Percentiles rank a stretch among this genome's conserved stretches.
These are phyloP conservation scores for Drosophila prolongata DNA, from an alignment of 2,888 invertebrate genomes.

Conservation along the genomic window DNA sequence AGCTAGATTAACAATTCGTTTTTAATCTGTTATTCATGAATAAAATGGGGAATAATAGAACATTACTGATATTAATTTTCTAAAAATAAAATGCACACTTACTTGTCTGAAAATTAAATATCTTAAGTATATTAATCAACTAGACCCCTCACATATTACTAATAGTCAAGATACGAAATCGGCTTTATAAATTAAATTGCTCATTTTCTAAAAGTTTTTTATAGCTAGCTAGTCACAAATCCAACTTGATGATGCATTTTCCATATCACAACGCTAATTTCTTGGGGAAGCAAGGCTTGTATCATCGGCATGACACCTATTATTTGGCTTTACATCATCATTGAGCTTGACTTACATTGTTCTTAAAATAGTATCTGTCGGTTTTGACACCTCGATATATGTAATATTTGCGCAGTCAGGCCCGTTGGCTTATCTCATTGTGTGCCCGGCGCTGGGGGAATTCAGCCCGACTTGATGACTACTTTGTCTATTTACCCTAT, in stretches of 20 bases:
- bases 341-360: constrained; percentile 22
- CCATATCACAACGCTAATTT: constrained; percentile 10
- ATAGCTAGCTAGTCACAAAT: background rate
- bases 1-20: too few relatives aligned
- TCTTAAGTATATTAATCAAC: background rate
- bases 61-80: too few relatives aligned
- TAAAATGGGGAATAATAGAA: too few relatives aligned
- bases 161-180: background rate
- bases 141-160: too few relatives aligned
- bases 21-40: too few relatives aligned
- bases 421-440: constrained; percentile 34
- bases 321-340: constrained; percentile 27
- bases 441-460: constrained; percentile 32
- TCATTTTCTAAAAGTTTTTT: background rate
- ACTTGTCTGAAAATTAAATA: background rate
- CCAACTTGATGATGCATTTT: constrained; percentile 8
- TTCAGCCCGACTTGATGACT: constrained; percentile 56
- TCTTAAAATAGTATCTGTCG: constrained; percentile 33
- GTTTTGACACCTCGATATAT: constrained; percentile 30
- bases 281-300: constrained; percentile 6
- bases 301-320: constrained; percentile 15
- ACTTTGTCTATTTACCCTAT: constrained; percentile 70
- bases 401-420: constrained; percentile 33
- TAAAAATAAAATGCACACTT: too few relatives aligned
- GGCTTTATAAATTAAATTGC: background rate